Conservation (phyloP, 2,113 vertebrate genomes). For the Argyrosomus japonicus region DNA sequence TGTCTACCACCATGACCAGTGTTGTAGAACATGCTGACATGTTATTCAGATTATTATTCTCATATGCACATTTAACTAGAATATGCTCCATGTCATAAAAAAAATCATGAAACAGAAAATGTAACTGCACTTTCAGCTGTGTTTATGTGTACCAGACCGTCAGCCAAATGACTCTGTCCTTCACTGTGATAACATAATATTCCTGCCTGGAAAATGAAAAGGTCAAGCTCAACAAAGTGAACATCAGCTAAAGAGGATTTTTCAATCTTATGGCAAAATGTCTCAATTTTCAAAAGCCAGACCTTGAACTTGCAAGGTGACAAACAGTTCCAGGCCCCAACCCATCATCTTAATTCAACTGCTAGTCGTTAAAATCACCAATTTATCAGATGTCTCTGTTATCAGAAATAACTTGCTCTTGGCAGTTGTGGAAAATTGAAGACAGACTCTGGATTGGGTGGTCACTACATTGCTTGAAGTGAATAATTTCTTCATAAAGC, state of each 20-base stretch:
- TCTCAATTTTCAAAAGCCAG: constrained; percentile 70
- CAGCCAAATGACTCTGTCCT: constrained; percentile 11
- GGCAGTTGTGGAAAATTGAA: constrained; percentile 71
- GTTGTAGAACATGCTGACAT: neutral
- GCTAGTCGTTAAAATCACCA: constrained; percentile 67
- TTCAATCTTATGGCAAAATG: constrained; percentile 77
- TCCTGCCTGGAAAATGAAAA: constrained; percentile 62
- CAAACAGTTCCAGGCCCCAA: constrained; percentile 68
- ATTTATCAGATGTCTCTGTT: constrained; percentile 76
- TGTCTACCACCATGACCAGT: neutral
- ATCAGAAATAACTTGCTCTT: constrained; percentile 70
- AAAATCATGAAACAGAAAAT: neutral
- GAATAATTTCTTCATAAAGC: constrained; percentile 58
- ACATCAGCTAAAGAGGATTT: constrained; percentile 69
- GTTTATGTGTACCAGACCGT: constrained; percentile 20
- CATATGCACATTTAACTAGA: neutral
- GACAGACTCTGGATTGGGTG: constrained; percentile 44
- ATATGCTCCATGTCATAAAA: neutral
- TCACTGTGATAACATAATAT: constrained; percentile 54
- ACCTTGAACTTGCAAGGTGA: constrained; percentile 82
- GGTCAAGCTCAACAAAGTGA: constrained; percentile 74
- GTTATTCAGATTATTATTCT: neutral
- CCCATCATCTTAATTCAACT: constrained; percentile 71
- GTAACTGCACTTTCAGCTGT: neutral
- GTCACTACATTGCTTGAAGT: constrained; percentile 61